Percentiles rank a stretch among this genome's conserved stretches.
Evolutionary conservation across 2,797 vertebrate species (phyloP).

Genomic region (Synanceia verrucosa): DNA sequence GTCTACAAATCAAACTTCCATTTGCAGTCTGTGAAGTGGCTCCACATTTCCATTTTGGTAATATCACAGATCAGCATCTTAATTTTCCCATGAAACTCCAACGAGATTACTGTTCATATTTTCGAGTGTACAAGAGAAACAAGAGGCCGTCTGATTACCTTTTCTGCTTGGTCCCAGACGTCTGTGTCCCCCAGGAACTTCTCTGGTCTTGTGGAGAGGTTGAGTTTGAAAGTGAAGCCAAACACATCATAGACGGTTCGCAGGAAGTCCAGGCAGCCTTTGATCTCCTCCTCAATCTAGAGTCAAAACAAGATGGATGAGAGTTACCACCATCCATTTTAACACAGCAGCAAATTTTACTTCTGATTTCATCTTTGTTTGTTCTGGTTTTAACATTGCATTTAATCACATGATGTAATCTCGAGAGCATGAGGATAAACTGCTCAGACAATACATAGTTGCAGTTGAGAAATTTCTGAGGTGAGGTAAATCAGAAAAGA

Average conservation of each 20-base stretch:
- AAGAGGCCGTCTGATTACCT: constrained; percentile 78
- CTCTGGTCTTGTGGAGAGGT: constrained; percentile 96
- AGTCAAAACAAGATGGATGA: constrained; percentile 7
- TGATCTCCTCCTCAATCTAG: constrained; percentile 95
- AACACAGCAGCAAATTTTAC: neutral
- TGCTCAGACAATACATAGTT: neutral
- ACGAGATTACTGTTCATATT: constrained; percentile 14
- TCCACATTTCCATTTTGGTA: constrained; percentile 41
- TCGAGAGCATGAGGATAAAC: neutral
- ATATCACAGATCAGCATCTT: constrained; percentile 29
- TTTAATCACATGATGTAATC: neutral
- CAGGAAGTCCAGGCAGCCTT: constrained; percentile 94
- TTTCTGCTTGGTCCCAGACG: constrained; percentile 95
- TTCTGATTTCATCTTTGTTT: neutral
- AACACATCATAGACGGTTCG: constrained; percentile 91
- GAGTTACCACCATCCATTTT: constrained; percentile 1
- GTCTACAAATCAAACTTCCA: constrained; percentile 32
- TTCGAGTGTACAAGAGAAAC: constrained; percentile 11
- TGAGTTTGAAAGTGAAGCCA: constrained; percentile 97
- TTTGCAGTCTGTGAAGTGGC: constrained; percentile 26
- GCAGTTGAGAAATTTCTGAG: neutral
- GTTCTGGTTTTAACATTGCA: neutral
- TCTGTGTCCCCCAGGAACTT: constrained; percentile 93
- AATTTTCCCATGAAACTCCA: constrained; percentile 20
- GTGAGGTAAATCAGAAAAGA: neutral